These are phyloP conservation scores for Nerophis lumbriciformis DNA, from an alignment of 2,113 vertebrate species.

Conservation along the genomic window DNA sequence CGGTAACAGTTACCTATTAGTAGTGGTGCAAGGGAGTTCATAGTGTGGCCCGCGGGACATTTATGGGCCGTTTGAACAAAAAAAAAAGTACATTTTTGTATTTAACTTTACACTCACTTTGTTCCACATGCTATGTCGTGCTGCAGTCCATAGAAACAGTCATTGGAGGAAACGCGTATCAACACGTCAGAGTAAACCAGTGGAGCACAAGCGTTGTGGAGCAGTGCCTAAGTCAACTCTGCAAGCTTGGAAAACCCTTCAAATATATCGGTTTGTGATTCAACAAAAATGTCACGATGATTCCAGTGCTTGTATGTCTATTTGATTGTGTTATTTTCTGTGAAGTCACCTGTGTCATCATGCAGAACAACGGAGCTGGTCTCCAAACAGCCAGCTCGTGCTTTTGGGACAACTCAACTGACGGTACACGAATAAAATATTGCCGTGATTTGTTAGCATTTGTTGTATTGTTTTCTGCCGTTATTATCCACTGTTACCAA, in stretches of 20 bases:
- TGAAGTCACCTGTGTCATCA: constrained; percentile 88
- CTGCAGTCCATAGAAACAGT: constrained; percentile 81
- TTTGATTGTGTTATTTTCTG: constrained; percentile 5
- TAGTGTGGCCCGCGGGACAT: too few relatives aligned
- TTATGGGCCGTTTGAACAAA: background rate
- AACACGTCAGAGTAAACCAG: constrained; percentile 88
- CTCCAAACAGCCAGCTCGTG: constrained; percentile 88
- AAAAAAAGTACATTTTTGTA: background rate
- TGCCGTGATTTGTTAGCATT: too few relatives aligned
- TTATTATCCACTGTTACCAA: too few relatives aligned
- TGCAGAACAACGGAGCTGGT: constrained; percentile 96
- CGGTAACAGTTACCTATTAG: too few relatives aligned
- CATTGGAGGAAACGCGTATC: constrained; percentile 86
- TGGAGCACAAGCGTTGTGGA: constrained; percentile 88
- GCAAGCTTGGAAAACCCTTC: constrained; percentile 90
- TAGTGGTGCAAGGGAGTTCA: too few relatives aligned
- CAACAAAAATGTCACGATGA: background rate
- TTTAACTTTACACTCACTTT: too few relatives aligned
- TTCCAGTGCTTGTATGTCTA: background rate
- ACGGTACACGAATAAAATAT: constrained; percentile 73
- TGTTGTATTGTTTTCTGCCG: too few relatives aligned
- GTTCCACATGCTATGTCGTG: background rate
- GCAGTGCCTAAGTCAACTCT: constrained; percentile 88
- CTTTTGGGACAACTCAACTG: constrained; percentile 92
- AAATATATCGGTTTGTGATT: constrained; percentile 84